Percentiles rank a stretch among this genome's conserved stretches.
Conservation (phyloP, 2,888 invertebrate species). For the Orthosia gracilis region DNA sequence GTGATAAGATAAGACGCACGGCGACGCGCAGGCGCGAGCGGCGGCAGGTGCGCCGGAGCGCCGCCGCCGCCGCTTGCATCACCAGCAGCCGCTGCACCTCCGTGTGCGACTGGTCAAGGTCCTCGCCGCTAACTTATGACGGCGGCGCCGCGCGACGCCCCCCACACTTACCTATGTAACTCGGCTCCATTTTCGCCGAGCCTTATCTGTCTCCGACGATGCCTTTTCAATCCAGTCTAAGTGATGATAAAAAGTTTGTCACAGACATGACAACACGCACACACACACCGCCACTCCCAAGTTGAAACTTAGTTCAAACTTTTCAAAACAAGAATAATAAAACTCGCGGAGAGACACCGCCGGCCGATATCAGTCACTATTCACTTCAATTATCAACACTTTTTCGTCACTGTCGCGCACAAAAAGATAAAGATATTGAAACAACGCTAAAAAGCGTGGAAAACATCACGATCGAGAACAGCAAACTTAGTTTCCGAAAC, state of each 20-base stretch:
- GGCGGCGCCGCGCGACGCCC: constrained; percentile 48
- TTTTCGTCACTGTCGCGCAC: constrained; percentile 64
- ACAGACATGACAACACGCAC: constrained; percentile 86
- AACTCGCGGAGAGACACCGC: constrained; percentile 47
- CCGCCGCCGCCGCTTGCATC: constrained; percentile 66
- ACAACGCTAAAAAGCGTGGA: constrained; percentile 68
- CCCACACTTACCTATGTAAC: constrained; percentile 83
- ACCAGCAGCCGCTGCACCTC: constrained; percentile 61
- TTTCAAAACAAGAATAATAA: constrained; percentile 72
- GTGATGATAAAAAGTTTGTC: constrained; percentile 80
- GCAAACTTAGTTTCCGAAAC: constrained; percentile 69
- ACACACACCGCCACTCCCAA: constrained; percentile 80
- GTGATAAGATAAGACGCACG: constrained; percentile 80
- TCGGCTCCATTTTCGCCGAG: constrained; percentile 81
- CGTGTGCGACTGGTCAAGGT: constrained; percentile 73
- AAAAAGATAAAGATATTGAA: constrained; percentile 62
- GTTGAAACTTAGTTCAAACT: constrained; percentile 78
- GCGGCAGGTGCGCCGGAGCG: constrained; percentile 60
- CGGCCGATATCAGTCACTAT: constrained; percentile 21
- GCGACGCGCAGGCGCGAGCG: constrained; percentile 20
- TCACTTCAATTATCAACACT: constrained; percentile 58
- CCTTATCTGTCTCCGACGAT: constrained; percentile 65
- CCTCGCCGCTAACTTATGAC: constrained; percentile 57
- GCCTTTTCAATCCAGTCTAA: constrained; percentile 77
- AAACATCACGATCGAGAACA: constrained; percentile 73